These are phyloP conservation scores for Bubo blakistoni DNA, from an alignment of 2,113 vertebrate genomes.

Conservation along the genomic window DNA sequence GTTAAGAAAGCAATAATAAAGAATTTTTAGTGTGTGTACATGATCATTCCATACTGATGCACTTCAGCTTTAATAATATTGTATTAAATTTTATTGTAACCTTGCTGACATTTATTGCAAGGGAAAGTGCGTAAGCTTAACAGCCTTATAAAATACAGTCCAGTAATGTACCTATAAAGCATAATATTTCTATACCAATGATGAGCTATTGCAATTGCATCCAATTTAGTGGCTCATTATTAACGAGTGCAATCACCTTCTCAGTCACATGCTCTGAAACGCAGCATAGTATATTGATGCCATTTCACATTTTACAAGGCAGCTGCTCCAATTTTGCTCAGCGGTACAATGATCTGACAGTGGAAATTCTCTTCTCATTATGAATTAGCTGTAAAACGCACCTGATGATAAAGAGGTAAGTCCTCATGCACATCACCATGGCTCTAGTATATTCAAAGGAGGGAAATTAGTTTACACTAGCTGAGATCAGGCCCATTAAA, in stretches of 20 bases:
- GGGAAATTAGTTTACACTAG: neutral
- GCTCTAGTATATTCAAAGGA: neutral
- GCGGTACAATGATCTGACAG: neutral
- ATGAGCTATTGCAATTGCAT: slow-evolving; percentile 59
- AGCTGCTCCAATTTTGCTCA: slow-evolving; percentile 22
- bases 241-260: slow-evolving; percentile 59
- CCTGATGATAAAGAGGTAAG: neutral
- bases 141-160: slow-evolving; percentile 62
- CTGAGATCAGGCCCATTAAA: neutral
- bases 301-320: slow-evolving; percentile 34
- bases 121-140: slow-evolving; percentile 46
- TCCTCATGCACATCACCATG: neutral
- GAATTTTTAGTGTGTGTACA: slow-evolving; percentile 44
- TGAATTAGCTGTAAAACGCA: neutral
- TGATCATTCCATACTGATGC: slow-evolving; percentile 50
- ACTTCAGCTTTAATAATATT: slow-evolving; percentile 62
- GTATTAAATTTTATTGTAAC: slow-evolving; percentile 63
- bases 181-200: slow-evolving; percentile 55
- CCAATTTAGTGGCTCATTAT: slow-evolving; percentile 61
- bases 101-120: slow-evolving; percentile 54
- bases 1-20: slow-evolving; percentile 59
- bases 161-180: slow-evolving; percentile 63
- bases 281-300: neutral
- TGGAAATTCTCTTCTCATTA: neutral
- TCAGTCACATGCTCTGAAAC: slow-evolving; percentile 5